Conservation (phyloP, 2,888 invertebrate genomes). For the Cryptophagus acutangulus region DNA sequence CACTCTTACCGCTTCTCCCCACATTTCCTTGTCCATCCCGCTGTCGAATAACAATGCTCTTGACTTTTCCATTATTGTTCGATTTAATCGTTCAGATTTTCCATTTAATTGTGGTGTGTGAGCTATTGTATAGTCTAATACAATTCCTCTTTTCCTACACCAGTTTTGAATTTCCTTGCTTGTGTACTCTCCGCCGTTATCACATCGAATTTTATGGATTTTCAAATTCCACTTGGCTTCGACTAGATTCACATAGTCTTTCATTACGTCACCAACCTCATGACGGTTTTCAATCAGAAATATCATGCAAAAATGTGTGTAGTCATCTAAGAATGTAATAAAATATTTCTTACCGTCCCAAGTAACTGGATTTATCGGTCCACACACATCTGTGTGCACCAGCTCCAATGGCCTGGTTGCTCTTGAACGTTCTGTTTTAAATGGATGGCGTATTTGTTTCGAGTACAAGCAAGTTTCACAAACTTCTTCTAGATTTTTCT, state of each 20-base stretch:
- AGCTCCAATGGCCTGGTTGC: slow-evolving; percentile 36
- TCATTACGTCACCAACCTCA: slow-evolving; percentile 19
- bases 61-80: slow-evolving; percentile 27
- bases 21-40: slow-evolving; percentile 26
- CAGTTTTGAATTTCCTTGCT: slow-evolving; percentile 19
- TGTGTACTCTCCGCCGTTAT: slow-evolving; percentile 27
- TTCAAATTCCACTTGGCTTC: slow-evolving; percentile 21
- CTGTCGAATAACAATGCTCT: slow-evolving; percentile 30
- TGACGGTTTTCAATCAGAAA: slow-evolving; percentile 27
- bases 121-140: slow-evolving; percentile 22
- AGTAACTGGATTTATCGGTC: slow-evolving; percentile 34
- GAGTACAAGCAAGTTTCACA: slow-evolving; percentile 12
- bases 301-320: slow-evolving; percentile 36
- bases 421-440: slow-evolving; percentile 23
- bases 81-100: slow-evolving; percentile 22
- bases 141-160: slow-evolving; percentile 22
- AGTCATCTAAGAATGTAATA: slow-evolving; percentile 38
- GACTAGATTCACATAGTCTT: slow-evolving; percentile 20
- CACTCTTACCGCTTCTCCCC: slow-evolving; percentile 31
- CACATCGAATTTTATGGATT: slow-evolving; percentile 21
- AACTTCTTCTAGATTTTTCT: slow-evolving; percentile 16
- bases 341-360: slow-evolving; percentile 36
- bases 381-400: slow-evolving; percentile 37
- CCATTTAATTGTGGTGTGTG: slow-evolving; percentile 24
- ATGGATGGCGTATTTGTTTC: background rate